Percentiles rank a stretch among this genome's conserved stretches.
Evolutionary conservation across 2,113 vertebrate genomes (phyloP).

Genomic region (Axis porcinus): DNA sequence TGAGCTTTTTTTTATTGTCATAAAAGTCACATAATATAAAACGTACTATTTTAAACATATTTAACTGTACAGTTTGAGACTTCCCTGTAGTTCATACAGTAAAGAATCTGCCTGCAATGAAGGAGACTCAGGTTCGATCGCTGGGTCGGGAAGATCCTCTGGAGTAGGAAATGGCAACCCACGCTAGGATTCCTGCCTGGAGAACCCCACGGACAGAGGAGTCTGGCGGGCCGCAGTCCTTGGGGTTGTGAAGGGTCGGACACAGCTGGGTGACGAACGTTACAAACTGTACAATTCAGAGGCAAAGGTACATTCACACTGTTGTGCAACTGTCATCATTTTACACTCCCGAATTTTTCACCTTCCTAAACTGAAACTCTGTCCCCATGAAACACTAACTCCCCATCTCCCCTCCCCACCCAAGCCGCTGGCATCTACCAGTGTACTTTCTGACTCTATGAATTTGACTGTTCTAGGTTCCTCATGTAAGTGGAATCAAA

Average conservation of each 20-base stretch:
- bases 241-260: fast-evolving
- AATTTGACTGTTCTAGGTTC: neutral
- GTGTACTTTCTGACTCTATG: neutral
- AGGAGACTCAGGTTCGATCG: neutral
- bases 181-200: neutral
- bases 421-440: neutral
- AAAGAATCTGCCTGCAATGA: neutral
- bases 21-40: neutral
- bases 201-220: neutral
- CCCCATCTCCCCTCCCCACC: neutral
- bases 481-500: neutral
- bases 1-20: neutral
- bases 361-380: neutral
- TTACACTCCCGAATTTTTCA: neutral
- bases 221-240: neutral
- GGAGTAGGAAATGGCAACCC: neutral
- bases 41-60: neutral
- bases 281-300: neutral
- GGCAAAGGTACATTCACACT: neutral
- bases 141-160: neutral
- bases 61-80: neutral
- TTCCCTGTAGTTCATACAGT: neutral
- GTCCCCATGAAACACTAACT: neutral
- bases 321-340: neutral
- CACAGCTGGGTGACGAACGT: fast-evolving